Base-by-base conservation (phyloP, 2,113 vertebrate genomes). In the Fukomys damarensis region DNA sequence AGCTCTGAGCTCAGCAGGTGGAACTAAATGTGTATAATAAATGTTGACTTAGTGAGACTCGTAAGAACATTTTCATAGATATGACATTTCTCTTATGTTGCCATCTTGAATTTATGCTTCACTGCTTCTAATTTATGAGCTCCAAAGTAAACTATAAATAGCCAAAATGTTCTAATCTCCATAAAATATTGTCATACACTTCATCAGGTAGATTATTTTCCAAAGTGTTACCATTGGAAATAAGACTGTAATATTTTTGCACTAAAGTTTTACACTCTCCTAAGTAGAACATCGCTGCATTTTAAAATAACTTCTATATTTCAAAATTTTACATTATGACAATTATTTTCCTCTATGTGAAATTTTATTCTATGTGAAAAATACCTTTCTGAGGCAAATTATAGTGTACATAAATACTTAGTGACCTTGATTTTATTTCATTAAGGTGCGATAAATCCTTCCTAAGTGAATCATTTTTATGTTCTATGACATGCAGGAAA, bases 101-200 rank as follows among this genome's bases (percentile, higher is more conserved):
- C 54, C 82, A 38, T 74, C 94, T 88, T 90, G 24, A 96, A 46
- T 96, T 96, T 96, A 66, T 95, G 56, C 54, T 59, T 91, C 76
- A 91, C 84, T 96, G 66, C 89, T 70, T 96, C 82, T 94, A 93
- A 96, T 91, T 86, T 93, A 66, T 87, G 58, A 92, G 41, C 94
- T 79, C 61, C 94, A 89, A 93, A 89, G 32, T 59, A 81, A 93
- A 41, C 58, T 94, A 86, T 86, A 89, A 93, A 86, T 93, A 96
- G 54, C 9, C 1, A 20, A 24, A 82, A 88, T 82, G 59, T 84
- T 49, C 68, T 95, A 52, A 89, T 96, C 20, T 91, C 38, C 35
- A 46, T 65, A 58, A 86, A 56, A 49, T 89, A 84, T 91, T 72
- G 86, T 91, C 41, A 85, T 93, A 92, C 22, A 70, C 38, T 93